These are phyloP conservation scores for Lepidurus arcticus DNA, from an alignment of 1,140 invertebrate genomes.

Conservation along the genomic window DNA sequence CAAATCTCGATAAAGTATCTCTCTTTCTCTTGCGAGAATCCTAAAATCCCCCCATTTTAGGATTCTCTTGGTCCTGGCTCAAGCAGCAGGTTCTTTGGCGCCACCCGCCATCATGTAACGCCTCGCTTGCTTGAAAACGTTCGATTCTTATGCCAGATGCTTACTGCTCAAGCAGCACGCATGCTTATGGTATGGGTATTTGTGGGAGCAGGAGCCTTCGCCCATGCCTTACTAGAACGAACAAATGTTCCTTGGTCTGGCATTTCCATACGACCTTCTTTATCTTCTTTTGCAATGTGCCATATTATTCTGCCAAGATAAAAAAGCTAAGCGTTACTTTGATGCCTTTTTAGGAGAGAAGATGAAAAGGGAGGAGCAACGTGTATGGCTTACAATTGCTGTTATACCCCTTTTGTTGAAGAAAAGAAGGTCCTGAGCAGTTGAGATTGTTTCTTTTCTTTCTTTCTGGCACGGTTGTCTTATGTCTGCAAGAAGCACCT, in stretches of 20 bases:
- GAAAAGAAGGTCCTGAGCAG: background rate
- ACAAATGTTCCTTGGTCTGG: background rate
- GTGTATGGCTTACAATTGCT: conserved; percentile 7
- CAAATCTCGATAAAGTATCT: background rate
- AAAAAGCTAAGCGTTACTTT: background rate
- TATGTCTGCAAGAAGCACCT: conserved; percentile 21
- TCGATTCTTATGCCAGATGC: conserved; percentile 18
- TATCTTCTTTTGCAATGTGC: conserved; percentile 7
- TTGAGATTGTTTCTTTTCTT: conserved; percentile 11
- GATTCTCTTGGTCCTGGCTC: background rate
- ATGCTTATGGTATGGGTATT: background rate
- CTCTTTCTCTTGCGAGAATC: background rate
- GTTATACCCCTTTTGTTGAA: conserved; percentile 10
- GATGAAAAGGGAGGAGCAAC: background rate
- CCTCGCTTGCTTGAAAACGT: background rate
- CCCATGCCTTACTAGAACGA: background rate
- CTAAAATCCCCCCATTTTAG: too few relatives aligned
- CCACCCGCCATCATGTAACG: conserved; percentile 1
- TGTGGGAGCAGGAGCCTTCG: background rate
- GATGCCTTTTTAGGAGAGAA: background rate
- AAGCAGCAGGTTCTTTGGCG: conserved; percentile 17
- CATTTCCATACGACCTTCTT: conserved; percentile 19
- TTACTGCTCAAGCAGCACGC: background rate
- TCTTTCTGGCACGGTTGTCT: conserved; percentile 9
- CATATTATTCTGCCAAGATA: background rate